A percentile compares a stretch with the other conserved stretches of the same genome.
These are phyloP conservation scores for Microplitis manilae DNA, from an alignment of 2,888 invertebrate species.

Conservation along the genomic window DNA sequence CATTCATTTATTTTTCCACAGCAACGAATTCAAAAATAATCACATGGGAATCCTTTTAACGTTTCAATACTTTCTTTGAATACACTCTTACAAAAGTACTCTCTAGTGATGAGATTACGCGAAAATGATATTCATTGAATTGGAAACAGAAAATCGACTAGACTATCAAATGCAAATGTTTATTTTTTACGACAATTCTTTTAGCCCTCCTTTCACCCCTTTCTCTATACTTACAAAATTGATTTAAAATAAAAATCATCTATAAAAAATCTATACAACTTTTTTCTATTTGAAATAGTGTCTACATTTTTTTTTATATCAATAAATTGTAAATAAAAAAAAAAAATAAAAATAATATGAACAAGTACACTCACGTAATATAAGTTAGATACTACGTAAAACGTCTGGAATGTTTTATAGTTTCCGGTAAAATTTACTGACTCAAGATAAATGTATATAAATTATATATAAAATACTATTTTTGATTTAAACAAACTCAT, in stretches of 20 bases:
- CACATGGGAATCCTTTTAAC: neutral
- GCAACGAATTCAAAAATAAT: neutral
- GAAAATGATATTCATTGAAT: neutral
- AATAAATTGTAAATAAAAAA: neutral
- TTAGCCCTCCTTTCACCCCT: neutral
- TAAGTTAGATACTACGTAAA: neutral
- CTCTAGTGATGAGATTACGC: neutral
- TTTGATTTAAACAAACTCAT: neutral
- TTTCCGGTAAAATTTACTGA: neutral
- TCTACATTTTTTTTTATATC: neutral
- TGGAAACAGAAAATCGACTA: neutral
- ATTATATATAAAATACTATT: neutral
- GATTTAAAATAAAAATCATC: neutral
- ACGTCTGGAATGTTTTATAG: neutral
- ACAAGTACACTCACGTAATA: neutral
- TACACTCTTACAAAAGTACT: neutral
- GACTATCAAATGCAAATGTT: neutral
- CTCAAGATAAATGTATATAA: neutral
- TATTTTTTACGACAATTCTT: neutral
- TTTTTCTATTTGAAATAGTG: neutral
- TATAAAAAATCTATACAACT: neutral
- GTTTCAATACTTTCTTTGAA: neutral
- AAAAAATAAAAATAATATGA: neutral
- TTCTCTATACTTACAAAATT: neutral
- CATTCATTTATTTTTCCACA: neutral